phyloP scores from a whole-genome alignment of 2,113 vertebrate genomes.

The Andinoacara biseriatus region DNA sequence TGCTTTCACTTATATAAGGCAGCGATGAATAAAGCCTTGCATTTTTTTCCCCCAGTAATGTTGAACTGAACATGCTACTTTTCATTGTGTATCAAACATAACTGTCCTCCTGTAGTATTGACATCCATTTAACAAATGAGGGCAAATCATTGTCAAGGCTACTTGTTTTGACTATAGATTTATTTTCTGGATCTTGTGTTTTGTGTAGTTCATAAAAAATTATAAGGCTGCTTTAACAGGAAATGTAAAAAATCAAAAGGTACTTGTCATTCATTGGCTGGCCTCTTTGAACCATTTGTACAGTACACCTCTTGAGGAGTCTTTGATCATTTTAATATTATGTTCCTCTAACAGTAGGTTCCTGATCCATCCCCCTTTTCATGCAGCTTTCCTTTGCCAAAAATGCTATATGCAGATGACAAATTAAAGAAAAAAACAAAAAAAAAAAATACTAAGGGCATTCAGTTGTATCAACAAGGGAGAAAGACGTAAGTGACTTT shows the following conservation, averaged over 20 bases:
- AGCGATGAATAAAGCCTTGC: constrained; percentile 2
- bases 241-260: background rate
- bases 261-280: background rate
- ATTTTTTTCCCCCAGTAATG: background rate
- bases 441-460: background rate
- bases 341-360: background rate
- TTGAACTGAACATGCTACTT: background rate
- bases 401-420: no score
- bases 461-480: background rate
- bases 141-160: background rate
- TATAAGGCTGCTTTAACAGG: background rate
- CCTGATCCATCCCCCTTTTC: background rate
- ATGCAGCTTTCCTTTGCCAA: no score
- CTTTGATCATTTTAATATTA: background rate
- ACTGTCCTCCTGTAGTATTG: no score
- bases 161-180: background rate
- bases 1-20: constrained; percentile 14
- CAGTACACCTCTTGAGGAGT: background rate
- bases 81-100: no score
- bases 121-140: constrained; percentile 2
- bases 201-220: background rate
- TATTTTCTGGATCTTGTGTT: background rate
- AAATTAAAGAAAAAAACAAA: background rate
- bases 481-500: background rate
- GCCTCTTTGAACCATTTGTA: background rate